Conservation (phyloP, 1,140 invertebrate species). For the Drosophila takahashii region DNA sequence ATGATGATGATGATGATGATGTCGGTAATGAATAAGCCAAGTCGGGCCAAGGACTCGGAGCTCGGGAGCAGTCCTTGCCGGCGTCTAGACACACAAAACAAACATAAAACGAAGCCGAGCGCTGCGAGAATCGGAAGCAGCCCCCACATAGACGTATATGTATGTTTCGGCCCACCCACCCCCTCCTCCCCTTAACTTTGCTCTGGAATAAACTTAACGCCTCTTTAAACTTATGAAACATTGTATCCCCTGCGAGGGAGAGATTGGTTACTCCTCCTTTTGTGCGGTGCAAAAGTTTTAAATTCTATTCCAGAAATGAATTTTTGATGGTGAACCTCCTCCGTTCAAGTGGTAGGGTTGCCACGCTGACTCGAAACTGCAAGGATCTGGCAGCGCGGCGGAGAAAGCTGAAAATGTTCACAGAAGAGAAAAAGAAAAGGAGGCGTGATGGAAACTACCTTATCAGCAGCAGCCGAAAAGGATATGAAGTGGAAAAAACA, state of each 20-base stretch:
- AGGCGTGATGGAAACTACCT: constrained; percentile 38
- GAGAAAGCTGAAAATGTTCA: constrained; percentile 13
- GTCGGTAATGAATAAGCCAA: constrained; percentile 75
- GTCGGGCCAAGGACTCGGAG: constrained; percentile 41
- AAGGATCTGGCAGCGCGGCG: constrained; percentile 52
- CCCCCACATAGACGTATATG: not conserved
- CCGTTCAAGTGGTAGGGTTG: constrained; percentile 15
- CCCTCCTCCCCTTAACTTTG: not conserved
- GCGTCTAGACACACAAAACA: constrained; percentile 76
- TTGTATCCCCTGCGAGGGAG: constrained; percentile 55
- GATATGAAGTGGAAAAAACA: constrained; percentile 48
- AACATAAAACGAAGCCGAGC: constrained; percentile 67
- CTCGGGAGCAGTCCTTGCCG: constrained; percentile 42
- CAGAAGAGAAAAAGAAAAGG: constrained; percentile 6
- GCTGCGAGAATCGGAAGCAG: constrained; percentile 21
- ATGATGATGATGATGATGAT: constrained; percentile 34
- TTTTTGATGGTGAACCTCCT: constrained; percentile 39
- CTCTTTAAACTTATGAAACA: constrained; percentile 79
- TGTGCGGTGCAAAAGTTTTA: constrained; percentile 35
- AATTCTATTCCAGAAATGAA: constrained; percentile 55
- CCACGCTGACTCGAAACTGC: constrained; percentile 9
- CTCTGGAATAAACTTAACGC: constrained; percentile 72
- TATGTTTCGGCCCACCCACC: not conserved
- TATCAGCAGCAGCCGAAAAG: constrained; percentile 42
- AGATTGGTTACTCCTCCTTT: not conserved